A percentile compares a stretch with the other conserved stretches of the same genome.
These are phyloP conservation scores for Alouatta palliata DNA, from an alignment of 2,113 vertebrate genomes.

Conservation along the genomic window DNA sequence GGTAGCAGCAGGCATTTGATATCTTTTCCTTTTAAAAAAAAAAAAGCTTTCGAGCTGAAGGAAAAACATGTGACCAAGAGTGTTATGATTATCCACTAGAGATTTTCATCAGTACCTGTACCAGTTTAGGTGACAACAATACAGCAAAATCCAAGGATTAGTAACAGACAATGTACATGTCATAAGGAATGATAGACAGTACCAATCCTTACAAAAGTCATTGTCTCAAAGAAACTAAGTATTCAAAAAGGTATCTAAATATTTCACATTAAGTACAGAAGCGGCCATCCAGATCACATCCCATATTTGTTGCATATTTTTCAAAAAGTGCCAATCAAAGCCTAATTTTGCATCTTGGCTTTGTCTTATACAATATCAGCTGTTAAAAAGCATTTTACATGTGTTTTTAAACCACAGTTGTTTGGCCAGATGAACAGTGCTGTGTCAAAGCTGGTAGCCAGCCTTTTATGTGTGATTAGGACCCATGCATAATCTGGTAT, in stretches of 20 bases:
- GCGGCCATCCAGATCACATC: constrained; percentile 79
- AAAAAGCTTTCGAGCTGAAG: constrained; percentile 87
- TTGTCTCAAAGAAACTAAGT: constrained; percentile 84
- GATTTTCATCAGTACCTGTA: constrained; percentile 86
- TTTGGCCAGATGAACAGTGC: constrained; percentile 77
- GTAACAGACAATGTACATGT: constrained; percentile 85
- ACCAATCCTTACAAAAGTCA: constrained; percentile 87
- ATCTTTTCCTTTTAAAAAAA: constrained; percentile 73
- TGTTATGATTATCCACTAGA: constrained; percentile 86
- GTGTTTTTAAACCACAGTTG: constrained; percentile 82
- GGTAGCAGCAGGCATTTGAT: constrained; percentile 86
- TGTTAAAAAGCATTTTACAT: constrained; percentile 80
- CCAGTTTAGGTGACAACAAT: constrained; percentile 84
- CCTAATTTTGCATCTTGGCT: constrained; percentile 70
- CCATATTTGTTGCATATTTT: constrained; percentile 79
- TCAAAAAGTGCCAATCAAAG: constrained; percentile 85
- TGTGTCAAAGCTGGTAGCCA: constrained; percentile 74
- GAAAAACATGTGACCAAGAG: constrained; percentile 85
- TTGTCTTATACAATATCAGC: constrained; percentile 79
- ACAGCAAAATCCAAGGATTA: constrained; percentile 86
- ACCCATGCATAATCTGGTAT: constrained; percentile 78
- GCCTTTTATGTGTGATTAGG: constrained; percentile 74
- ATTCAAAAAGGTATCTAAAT: constrained; percentile 85
- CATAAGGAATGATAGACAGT: constrained; percentile 85
- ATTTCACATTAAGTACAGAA: constrained; percentile 87